These are phyloP conservation scores for Silurus glanis DNA, from an alignment of 2,113 vertebrate genomes.

Conservation along the genomic window DNA sequence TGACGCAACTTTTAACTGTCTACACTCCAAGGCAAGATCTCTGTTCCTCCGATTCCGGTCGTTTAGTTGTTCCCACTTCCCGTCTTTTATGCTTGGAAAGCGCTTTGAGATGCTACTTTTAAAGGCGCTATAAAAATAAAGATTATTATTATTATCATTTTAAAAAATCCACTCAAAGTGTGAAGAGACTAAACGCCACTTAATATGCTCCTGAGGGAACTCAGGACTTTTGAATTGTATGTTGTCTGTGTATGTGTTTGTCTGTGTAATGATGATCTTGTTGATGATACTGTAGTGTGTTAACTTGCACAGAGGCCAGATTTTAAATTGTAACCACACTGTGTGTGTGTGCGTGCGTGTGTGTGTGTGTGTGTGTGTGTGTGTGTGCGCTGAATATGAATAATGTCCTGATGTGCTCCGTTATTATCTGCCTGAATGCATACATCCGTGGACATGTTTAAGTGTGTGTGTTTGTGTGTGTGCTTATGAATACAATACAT, in stretches of 20 bases:
- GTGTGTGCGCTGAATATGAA: conserved; percentile 56
- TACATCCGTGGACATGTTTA: conserved; percentile 28
- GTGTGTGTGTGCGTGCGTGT: conserved; percentile 41
- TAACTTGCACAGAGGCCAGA: conserved; percentile 52
- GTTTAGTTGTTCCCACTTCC: too few relatives aligned
- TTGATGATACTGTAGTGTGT: conserved; percentile 59
- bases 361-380: conserved; percentile 49
- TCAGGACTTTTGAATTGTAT: conserved; percentile 2
- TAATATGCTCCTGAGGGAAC: too few relatives aligned
- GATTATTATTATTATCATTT: too few relatives aligned
- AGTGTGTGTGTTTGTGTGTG: conserved; percentile 37
- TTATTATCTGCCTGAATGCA: conserved; percentile 44
- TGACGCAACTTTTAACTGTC: too few relatives aligned
- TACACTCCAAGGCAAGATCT: too few relatives aligned
- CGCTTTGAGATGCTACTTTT: too few relatives aligned
- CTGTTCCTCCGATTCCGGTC: too few relatives aligned
- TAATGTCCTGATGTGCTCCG: conserved; percentile 51
- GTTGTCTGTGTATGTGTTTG: conserved; percentile 61
- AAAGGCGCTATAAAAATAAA: too few relatives aligned
- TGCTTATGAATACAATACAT: conserved; percentile 23
- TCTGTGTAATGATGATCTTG: conserved; percentile 72
- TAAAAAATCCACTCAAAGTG: too few relatives aligned
- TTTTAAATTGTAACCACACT: conserved; percentile 54
- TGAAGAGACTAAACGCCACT: too few relatives aligned
- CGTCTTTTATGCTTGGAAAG: too few relatives aligned